Evolutionary conservation across 2,888 invertebrate genomes (phyloP).

Genomic region (Leucophenga maculata): DNA sequence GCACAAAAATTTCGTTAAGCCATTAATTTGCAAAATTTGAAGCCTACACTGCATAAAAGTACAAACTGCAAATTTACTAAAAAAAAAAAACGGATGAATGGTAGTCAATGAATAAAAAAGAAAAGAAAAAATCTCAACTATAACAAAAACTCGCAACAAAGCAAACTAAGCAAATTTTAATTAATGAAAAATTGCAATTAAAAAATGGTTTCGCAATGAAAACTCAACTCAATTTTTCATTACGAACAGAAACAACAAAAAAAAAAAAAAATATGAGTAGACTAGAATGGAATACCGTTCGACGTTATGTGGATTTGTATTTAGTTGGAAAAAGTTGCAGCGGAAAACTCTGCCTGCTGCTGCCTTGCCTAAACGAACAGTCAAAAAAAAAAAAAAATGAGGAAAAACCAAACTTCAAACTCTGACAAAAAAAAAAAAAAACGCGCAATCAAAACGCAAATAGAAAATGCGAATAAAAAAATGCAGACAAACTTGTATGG

Average conservation of each 20-base stretch:
- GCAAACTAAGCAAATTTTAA: slow-evolving; percentile 66
- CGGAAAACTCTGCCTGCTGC: slow-evolving; percentile 17
- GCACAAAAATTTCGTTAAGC: no score
- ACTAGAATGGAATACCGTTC: slow-evolving; percentile 14
- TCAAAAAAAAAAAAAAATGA: slow-evolving; percentile 27
- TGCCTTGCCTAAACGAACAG: not conserved
- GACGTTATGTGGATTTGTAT: not conserved
- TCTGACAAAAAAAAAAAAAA: slow-evolving; percentile 48
- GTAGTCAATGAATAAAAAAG: not conserved
- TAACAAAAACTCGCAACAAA: slow-evolving; percentile 58
- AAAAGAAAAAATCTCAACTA: slow-evolving; percentile 10
- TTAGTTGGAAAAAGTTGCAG: slow-evolving; percentile 17
- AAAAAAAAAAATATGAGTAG: slow-evolving; percentile 23
- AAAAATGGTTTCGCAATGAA: slow-evolving; percentile 52
- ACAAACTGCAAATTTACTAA: not conserved
- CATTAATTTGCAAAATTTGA: no score
- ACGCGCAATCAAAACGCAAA: slow-evolving; percentile 57
- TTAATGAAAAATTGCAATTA: slow-evolving; percentile 69
- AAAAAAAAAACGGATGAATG: not conserved
- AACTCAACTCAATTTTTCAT: slow-evolving; percentile 46
- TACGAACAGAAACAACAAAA: slow-evolving; percentile 46
- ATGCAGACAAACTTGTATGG: slow-evolving; percentile 25
- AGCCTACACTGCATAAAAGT: no score
- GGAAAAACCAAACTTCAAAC: slow-evolving; percentile 23
- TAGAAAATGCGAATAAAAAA: slow-evolving; percentile 59